Conservation (phyloP, 1,140 invertebrate genomes). For the Hermetia illucens region DNA sequence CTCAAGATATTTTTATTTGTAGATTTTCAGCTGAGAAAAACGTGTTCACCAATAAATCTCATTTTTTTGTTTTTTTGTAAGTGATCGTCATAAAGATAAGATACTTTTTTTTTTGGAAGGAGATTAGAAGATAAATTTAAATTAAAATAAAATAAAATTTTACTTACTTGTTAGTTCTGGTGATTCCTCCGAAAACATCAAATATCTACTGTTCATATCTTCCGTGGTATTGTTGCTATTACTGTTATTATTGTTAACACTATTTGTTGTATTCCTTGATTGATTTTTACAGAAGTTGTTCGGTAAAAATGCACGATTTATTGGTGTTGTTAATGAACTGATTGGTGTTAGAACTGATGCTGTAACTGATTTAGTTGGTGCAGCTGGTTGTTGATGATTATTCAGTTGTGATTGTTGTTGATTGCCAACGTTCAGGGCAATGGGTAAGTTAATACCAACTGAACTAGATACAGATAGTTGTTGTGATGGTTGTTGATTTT, state of each 20-base stretch:
- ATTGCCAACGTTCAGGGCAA: conserved; percentile 3
- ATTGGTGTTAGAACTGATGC: conserved; percentile 13
- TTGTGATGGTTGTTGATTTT: neutral
- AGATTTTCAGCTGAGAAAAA: too few relatives aligned
- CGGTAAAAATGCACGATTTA: too few relatives aligned
- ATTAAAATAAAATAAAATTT: neutral
- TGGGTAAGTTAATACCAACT: too few relatives aligned
- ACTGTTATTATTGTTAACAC: conserved; percentile 14
- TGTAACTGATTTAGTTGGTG: conserved; percentile 7
- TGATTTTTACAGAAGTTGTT: conserved; percentile 11
- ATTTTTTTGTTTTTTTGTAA: too few relatives aligned
- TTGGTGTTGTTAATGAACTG: conserved; percentile 5
- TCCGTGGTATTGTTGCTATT: conserved; percentile 37
- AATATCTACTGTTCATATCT: conserved; percentile 87
- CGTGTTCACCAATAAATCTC: too few relatives aligned
- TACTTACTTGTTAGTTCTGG: conserved; percentile 70
- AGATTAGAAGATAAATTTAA: conserved; percentile 14
- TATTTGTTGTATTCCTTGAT: conserved; percentile 13
- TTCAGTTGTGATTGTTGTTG: conserved; percentile 5
- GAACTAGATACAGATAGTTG: too few relatives aligned
- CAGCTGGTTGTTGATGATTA: conserved; percentile 5
- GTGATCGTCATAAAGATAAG: neutral
- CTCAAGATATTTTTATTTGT: too few relatives aligned
- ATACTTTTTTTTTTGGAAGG: too few relatives aligned
- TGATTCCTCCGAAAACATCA: conserved; percentile 74